These are phyloP conservation scores for Drosophila merina DNA, from an alignment of 2,888 invertebrate genomes.

Conservation along the genomic window DNA sequence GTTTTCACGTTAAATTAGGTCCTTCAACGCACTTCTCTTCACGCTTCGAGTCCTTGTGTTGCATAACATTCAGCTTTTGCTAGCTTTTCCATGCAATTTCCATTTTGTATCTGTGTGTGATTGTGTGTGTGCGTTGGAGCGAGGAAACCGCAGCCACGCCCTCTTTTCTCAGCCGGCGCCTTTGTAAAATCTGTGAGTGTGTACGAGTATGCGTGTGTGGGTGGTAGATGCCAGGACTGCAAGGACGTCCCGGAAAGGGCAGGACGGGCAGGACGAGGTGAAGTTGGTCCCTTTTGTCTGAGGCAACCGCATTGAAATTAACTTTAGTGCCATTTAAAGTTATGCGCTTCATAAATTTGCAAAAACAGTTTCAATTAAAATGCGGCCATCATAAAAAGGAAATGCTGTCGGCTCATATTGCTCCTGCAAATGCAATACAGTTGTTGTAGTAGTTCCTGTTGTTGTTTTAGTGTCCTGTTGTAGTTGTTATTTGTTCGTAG, in stretches of 20 bases:
- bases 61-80: constrained; percentile 56
- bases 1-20: constrained; percentile 29
- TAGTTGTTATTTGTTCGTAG: constrained; percentile 32
- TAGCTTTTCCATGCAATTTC: constrained; percentile 48
- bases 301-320: constrained; percentile 77
- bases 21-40: constrained; percentile 17
- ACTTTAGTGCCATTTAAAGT: constrained; percentile 78
- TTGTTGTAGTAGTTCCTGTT: constrained; percentile 41
- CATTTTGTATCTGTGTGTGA: constrained; percentile 39
- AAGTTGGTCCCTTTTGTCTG: constrained; percentile 59
- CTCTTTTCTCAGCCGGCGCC: constrained; percentile 26
- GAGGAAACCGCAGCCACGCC: constrained; percentile 42
- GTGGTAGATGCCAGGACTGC: background rate
- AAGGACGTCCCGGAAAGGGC: background rate
- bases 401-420: constrained; percentile 71
- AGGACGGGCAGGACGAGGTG: background rate
- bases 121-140: constrained; percentile 42
- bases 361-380: constrained; percentile 78
- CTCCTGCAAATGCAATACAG: constrained; percentile 65
- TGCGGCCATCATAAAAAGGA: constrained; percentile 78
- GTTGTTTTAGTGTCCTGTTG: constrained; percentile 35
- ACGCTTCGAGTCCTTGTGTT: constrained; percentile 22
- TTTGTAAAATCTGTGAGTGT: constrained; percentile 3
- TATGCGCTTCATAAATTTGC: constrained; percentile 78
- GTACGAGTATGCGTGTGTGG: background rate